Percentiles rank a stretch among this genome's conserved stretches.
These are phyloP conservation scores for Carcina quercana DNA, from an alignment of 2,888 invertebrate genomes.

Conservation along the genomic window DNA sequence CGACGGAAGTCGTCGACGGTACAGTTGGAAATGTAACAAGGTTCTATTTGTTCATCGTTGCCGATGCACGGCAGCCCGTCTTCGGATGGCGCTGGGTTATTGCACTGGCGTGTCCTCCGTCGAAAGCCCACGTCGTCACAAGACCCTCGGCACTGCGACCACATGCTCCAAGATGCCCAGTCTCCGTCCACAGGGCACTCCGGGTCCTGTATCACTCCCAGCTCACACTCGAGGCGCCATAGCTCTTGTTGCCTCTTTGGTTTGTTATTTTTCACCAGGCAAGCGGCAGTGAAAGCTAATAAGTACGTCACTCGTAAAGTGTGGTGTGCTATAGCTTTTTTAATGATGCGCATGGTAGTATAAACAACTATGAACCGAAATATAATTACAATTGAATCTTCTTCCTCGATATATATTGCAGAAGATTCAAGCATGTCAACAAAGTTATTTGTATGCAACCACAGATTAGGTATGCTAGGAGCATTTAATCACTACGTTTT, in stretches of 20 bases:
- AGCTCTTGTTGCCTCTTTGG: conserved; percentile 38
- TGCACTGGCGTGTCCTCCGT: conserved; percentile 48
- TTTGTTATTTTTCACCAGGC: no score
- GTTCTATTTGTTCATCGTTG: conserved; percentile 42
- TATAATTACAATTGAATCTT: no score
- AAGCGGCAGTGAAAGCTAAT: no score
- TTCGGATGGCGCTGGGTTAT: conserved; percentile 54
- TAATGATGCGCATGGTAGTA: no score
- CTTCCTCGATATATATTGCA: no score
- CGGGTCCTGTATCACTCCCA: conserved; percentile 46
- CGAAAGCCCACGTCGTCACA: conserved; percentile 61
- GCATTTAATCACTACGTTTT: no score
- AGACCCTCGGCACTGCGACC: conserved; percentile 58
- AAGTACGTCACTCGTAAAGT: no score
- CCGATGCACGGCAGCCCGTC: conserved; percentile 60
- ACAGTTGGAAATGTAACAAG: conserved; percentile 58
- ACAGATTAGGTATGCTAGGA: no score
- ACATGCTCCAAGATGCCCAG: conserved; percentile 63
- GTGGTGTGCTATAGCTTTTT: no score
- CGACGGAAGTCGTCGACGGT: conserved; percentile 48
- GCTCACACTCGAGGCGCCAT: conserved; percentile 59
- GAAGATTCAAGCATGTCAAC: no score
- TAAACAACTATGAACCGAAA: no score
- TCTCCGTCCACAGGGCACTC: conserved; percentile 65
- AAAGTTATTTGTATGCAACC: no score